Evolutionary conservation across 2,113 vertebrate genomes (phyloP).

Genomic region (Bos indicus): DNA sequence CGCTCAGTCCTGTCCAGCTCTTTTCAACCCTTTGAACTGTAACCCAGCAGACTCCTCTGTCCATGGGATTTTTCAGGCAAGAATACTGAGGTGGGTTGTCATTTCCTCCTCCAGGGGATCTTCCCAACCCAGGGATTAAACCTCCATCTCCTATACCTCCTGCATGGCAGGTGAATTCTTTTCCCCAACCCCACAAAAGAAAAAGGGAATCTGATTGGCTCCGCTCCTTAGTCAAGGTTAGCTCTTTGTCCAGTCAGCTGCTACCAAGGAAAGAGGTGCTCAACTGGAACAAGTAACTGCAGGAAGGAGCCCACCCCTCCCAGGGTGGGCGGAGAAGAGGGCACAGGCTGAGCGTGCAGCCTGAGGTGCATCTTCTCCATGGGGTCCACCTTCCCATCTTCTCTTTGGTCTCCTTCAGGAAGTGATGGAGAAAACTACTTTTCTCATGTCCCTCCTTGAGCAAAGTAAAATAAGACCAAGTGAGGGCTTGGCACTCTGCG

Average conservation of each 20-base stretch:
- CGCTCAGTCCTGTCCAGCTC: background rate
- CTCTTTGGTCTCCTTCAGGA: background rate
- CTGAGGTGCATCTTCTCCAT: background rate
- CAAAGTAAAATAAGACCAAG: background rate
- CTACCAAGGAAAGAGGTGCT: background rate
- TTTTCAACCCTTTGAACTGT: background rate
- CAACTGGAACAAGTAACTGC: accelerated
- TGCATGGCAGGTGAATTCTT: background rate
- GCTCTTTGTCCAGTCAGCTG: background rate
- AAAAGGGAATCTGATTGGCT: background rate
- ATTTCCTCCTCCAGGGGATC: background rate
- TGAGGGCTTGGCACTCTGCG: background rate
- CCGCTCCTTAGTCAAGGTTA: background rate
- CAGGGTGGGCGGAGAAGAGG: background rate
- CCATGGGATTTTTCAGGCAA: background rate
- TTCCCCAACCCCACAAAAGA: background rate
- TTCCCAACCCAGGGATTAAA: background rate
- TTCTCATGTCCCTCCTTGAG: background rate
- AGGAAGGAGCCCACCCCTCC: background rate
- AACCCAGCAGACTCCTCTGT: background rate
- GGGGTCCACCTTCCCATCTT: background rate
- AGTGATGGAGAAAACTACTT: background rate
- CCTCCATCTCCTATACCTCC: background rate
- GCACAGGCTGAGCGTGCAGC: background rate
- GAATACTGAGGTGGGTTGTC: background rate